Conservation (phyloP, 2,797 vertebrate species). For the Oreochromis mossambicus region DNA sequence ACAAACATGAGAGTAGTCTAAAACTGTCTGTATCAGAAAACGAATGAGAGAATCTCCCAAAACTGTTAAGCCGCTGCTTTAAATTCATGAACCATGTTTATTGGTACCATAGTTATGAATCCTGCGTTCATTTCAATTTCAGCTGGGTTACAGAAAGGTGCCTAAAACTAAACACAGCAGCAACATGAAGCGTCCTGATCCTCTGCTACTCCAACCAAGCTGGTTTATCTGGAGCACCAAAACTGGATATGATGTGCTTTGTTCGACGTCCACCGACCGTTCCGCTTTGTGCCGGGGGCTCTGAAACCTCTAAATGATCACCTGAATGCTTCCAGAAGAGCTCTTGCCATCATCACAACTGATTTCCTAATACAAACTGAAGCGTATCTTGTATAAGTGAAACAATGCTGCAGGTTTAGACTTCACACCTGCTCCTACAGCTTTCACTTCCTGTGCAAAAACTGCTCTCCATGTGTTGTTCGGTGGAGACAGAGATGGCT, state of each 20-base stretch:
- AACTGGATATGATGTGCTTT: slow-evolving; percentile 35
- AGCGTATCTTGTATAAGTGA: not conserved
- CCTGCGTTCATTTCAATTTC: not conserved
- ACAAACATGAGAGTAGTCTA: not conserved
- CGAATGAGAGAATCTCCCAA: not conserved
- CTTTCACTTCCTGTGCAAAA: slow-evolving; percentile 42
- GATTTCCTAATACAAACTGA: not conserved
- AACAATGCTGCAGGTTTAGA: not conserved
- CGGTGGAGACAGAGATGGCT: not conserved
- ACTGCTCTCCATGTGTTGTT: not conserved
- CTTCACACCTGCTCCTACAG: not conserved
- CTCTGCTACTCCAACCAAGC: not conserved
- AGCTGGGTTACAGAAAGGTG: not conserved
- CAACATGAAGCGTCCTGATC: not conserved
- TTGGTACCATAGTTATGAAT: slow-evolving; percentile 1
- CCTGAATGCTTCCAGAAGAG: not conserved
- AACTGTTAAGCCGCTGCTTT: not conserved
- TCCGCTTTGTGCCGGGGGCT: slow-evolving; percentile 8
- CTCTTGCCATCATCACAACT: not conserved
- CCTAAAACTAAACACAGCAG: not conserved
- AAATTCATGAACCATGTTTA: not conserved
- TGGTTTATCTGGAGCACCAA: not conserved
- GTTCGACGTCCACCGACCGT: not conserved
- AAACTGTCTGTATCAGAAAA: not conserved
- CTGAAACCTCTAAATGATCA: not conserved